A percentile compares a stretch with the other conserved stretches of the same genome.
phyloP scores from a whole-genome alignment of 2,113 vertebrate genomes.

The Ameiurus melas region DNA sequence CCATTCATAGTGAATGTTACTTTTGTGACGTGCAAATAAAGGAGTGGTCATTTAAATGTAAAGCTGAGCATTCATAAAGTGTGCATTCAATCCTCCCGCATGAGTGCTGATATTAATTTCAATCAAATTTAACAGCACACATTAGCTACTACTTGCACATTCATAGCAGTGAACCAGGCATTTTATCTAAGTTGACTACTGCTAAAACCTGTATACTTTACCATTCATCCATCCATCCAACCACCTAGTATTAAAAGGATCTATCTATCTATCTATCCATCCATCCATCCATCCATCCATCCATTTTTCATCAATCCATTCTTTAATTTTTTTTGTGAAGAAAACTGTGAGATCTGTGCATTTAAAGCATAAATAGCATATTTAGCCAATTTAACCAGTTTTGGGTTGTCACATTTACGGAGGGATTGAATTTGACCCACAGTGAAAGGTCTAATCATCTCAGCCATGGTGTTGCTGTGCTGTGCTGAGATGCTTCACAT shows the following conservation, averaged over 20 bases:
- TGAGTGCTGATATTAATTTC: not conserved
- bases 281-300: not conserved
- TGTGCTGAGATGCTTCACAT: slow-evolving; percentile 39
- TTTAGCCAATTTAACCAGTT: not conserved
- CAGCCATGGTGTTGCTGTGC: slow-evolving; percentile 52
- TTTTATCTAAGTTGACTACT: not conserved
- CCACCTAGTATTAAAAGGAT: not conserved
- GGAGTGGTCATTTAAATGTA: slow-evolving; percentile 41
- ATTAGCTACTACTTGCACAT: not conserved
- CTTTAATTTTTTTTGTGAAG: not conserved
- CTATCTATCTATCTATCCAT: not conserved
- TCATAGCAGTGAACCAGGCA: not conserved
- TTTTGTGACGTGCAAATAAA: slow-evolving; percentile 40
- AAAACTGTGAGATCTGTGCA: not conserved
- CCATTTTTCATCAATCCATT: not conserved
- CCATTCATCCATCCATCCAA: not conserved
- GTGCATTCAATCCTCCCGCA: slow-evolving; percentile 47
- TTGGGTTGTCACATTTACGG: slow-evolving; percentile 5
- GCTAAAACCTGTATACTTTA: not conserved
- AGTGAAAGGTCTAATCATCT: slow-evolving; percentile 57
- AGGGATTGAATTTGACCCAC: slow-evolving; percentile 49
- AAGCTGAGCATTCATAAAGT: slow-evolving; percentile 14
- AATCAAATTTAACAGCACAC: slow-evolving; percentile 4
- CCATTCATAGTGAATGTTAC: slow-evolving; percentile 29
- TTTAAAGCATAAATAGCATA: not conserved